Base-by-base conservation (phyloP, 2,888 invertebrate genomes). In the Neocrepidodera transversa region DNA sequence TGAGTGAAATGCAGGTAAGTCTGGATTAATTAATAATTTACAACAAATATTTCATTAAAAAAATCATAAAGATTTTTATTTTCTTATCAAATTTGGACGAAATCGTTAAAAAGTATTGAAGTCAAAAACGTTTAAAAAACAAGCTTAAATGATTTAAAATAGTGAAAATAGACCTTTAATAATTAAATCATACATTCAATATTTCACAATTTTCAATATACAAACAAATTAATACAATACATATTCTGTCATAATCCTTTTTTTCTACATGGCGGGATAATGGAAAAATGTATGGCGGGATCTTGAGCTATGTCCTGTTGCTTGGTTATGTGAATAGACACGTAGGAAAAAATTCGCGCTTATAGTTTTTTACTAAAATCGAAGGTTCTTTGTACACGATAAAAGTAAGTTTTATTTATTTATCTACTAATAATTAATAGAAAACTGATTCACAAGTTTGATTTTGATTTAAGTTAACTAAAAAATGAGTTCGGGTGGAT, bases 261-360 rank as follows among this genome's bases (percentile, higher is more conserved):
- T 36, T 65, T 63, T 65, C 65, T 42, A 60, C 61, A 64, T 71
- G 69, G 71, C 69, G 69, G 70, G 69, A 67, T 62, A 68, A 66
- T 61, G 62, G 63, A 62, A 65, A 60, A 55, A 52, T 50, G 61
- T 48, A 65, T 67, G 67, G 67, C 67, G 67, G 65, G 65, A 65
- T 64, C 55, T 59, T 40, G 42, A 64, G 65, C 65, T 64, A 67
- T 66, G 66, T 63, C 65, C 65, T 68, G 68, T 64, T 65, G 66
- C 63, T 69, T 68, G 69, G 68, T 69, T 69, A 69, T 66, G 65
- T 68, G 64, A 61, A 63, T 65, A 62, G 60, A 68, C 67, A 71
- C 71, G 68, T 70, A 68, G 68, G 63, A 66, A 64, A 69, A 59
- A 55, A 63, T 62, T 43, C 52, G 54, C 60, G 57, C 49, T 58